A percentile compares a stretch with the other conserved stretches of the same genome.
These are phyloP conservation scores for Exocentrus adspersus DNA, from an alignment of 2,888 invertebrate genomes.

Conservation along the genomic window DNA sequence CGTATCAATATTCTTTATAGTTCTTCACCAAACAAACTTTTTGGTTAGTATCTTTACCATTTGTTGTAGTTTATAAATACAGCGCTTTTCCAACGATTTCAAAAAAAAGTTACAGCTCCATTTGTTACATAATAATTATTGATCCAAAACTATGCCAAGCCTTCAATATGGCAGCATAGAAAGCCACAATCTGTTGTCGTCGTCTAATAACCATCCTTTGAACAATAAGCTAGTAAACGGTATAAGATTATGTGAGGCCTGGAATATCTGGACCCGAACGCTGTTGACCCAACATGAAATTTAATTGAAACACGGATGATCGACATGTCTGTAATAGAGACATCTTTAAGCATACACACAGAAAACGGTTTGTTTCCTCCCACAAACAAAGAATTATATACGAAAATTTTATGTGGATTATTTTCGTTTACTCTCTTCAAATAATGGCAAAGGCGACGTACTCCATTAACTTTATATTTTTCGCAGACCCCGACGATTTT, in stretches of 20 bases:
- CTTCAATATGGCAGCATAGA: neutral
- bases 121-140: too few species aligned
- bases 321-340: too few species aligned
- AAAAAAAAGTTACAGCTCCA: too few species aligned
- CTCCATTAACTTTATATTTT: too few species aligned
- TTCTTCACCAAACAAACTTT: neutral
- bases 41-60: neutral
- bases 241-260: neutral
- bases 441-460: too few species aligned
- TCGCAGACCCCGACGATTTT: too few species aligned
- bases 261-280: neutral
- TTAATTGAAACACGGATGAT: too few species aligned
- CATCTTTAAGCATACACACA: neutral
- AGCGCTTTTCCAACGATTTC: too few species aligned
- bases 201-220: neutral
- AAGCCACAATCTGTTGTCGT: neutral
- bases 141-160: neutral
- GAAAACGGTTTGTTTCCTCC: neutral
- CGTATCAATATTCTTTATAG: neutral
- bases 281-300: too few species aligned
- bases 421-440: neutral
- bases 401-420: too few species aligned
- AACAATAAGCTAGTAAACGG: neutral
- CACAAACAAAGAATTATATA: too few species aligned
- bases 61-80: neutral